Conservation (phyloP, 1,140 invertebrate species). For the Neelides sp. region DNA sequence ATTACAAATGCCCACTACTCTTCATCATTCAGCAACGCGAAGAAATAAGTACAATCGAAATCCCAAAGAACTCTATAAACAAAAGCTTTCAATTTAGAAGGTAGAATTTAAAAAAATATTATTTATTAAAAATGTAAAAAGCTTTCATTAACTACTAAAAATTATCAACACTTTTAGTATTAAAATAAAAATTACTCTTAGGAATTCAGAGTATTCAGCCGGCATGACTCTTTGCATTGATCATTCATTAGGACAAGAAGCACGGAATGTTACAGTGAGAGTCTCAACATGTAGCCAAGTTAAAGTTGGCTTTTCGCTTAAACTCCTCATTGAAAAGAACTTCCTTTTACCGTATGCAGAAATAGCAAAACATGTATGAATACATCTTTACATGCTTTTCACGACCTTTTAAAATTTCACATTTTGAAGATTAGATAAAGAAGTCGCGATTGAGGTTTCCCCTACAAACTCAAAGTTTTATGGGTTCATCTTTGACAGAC, state of each 20-base stretch:
- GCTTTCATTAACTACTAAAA: too few relatives aligned
- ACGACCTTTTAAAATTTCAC: conserved; percentile 1
- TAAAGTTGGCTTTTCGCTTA: conserved; percentile 2
- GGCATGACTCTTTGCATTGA: conserved; percentile 21
- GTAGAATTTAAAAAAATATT: too few relatives aligned
- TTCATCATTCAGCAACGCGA: conserved; percentile 11
- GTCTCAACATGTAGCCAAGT: conserved; percentile 19
- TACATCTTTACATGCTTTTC: background rate
- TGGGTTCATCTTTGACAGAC: conserved; percentile 9
- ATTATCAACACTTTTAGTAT: background rate
- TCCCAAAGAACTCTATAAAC: too few relatives aligned
- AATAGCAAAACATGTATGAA: background rate
- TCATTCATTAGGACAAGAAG: background rate
- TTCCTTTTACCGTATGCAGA: conserved; percentile 11
- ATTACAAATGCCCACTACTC: conserved; percentile 8
- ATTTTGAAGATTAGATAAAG: conserved; percentile 2
- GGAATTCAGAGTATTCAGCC: too few relatives aligned
- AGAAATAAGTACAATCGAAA: conserved; percentile 3
- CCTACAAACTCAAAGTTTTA: conserved; percentile 15
- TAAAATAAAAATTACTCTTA: background rate
- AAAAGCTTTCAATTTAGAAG: too few relatives aligned
- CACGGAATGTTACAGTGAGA: conserved; percentile 21
- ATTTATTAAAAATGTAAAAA: too few relatives aligned
- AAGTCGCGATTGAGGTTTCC: conserved; percentile 8
- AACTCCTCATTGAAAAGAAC: conserved; percentile 7